Percentiles rank a stretch among this genome's conserved stretches.
Conservation (phyloP, 2,113 vertebrate species). For the Corythornis vintsioides region DNA sequence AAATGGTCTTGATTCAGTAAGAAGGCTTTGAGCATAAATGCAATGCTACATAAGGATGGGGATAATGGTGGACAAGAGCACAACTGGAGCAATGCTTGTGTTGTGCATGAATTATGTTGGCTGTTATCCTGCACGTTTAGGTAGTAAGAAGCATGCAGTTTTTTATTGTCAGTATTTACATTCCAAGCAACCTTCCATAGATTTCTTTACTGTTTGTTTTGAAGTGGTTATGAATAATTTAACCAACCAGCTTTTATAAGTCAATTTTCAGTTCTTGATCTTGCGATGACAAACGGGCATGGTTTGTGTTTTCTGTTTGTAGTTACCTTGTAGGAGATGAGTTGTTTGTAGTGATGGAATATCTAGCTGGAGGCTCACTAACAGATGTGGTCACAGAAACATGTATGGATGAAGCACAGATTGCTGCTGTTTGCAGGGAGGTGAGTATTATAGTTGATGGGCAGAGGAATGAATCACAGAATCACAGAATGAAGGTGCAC, state of each 20-base stretch:
- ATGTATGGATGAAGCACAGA: conserved; percentile 98
- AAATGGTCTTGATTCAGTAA: not conserved
- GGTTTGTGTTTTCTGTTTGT: conserved; percentile 26
- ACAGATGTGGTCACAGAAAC: conserved; percentile 98
- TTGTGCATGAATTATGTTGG: not conserved
- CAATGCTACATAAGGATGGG: not conserved
- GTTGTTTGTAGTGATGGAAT: conserved; percentile 98
- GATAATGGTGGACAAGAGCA: not conserved
- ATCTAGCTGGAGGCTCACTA: conserved; percentile 94
- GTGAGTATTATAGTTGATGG: conserved; percentile 59
- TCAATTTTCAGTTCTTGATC: not conserved
- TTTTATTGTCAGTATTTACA: not conserved
- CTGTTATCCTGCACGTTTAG: not conserved
- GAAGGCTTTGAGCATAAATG: not conserved
- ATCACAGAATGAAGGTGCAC: not conserved
- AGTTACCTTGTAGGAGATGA: conserved; percentile 97
- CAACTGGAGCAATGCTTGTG: not conserved
- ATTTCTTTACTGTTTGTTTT: not conserved
- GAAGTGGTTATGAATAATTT: not conserved
- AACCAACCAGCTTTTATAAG: not conserved
- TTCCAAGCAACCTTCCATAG: not conserved
- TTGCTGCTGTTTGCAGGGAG: conserved; percentile 97
- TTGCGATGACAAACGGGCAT: not conserved
- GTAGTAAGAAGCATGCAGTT: not conserved
- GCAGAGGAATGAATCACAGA: not conserved